Evolutionary conservation across 1,140 invertebrate genomes (phyloP), one percentile per base, ranked within the genome.

Genomic region (Platyura marginata): DNA sequence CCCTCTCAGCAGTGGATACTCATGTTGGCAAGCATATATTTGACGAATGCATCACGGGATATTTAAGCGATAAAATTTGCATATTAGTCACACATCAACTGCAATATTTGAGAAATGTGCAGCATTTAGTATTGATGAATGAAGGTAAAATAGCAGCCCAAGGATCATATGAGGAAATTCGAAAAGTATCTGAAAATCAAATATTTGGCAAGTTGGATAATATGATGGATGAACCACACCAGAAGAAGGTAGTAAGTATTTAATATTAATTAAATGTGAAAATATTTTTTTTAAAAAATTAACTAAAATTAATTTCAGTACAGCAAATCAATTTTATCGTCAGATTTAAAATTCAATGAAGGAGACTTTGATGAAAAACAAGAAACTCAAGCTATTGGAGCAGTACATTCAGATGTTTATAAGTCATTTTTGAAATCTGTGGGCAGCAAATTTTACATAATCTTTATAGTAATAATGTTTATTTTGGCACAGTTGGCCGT

Each of bases 81-180:
- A 77, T 77, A 8, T 60, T 94, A 25, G 84, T 89, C 8, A 94
- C 88, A 0, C 88, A 94, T 66, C 87, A 91, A 51, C 65, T 92
- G 5, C 82, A 91, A 47, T 80, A 83, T 52, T 68, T 94, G 3
- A 79, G 79, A 52, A 64, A 71, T 37, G 84, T 81, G 1, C 74
- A 86, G 54, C 71, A 69, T 52, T 61, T 72, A 55, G 62, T 91
- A 6, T 73, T 74, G 49, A 65, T 68, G 29, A 67, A 68, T 23
- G 68, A 73, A 58, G 78, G 71, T 0, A 51, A 47, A 9, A 52
- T 63, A 20, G 45, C 61, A 18, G 48, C 56, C 0, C 55, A 55
- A 23, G 67, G 66, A 0, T 57, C 51, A 1, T 65, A n/a, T n/a
- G 79, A 79, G 1, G 64, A 52, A 36, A 53, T 82, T 2, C 22